Conservation (phyloP, 2,113 vertebrate species). For the Ammodytes dubius region DNA sequence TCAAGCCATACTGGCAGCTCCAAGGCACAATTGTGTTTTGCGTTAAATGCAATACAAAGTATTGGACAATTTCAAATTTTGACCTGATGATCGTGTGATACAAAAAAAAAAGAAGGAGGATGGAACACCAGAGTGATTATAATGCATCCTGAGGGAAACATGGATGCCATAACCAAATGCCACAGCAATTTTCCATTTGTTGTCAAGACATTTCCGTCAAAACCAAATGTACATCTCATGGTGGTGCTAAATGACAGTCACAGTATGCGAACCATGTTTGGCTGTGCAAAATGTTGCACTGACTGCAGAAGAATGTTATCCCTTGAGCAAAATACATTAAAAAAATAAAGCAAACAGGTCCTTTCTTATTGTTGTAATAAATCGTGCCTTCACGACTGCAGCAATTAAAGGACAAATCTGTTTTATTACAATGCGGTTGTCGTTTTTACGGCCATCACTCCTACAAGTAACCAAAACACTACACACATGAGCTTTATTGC, state of each 20-base stretch:
- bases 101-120: background rate
- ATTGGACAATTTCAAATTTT: no score
- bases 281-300: background rate
- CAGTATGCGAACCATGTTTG: background rate
- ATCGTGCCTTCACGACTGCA: background rate
- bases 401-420: background rate
- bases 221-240: background rate
- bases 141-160: background rate
- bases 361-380: slow-evolving; percentile 10
- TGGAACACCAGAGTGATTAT: background rate
- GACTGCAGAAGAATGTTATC: no score
- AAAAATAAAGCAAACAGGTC: background rate
- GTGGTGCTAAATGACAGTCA: background rate
- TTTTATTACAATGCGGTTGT: background rate
- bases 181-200: background rate
- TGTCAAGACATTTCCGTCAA: background rate
- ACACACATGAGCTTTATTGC: background rate
- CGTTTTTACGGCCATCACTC: background rate
- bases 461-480: background rate
- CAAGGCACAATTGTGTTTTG: no score
- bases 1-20: no score
- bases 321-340: background rate
- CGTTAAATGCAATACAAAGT: background rate
- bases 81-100: background rate
- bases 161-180: background rate